Percentiles rank a stretch among this genome's conserved stretches.
These are phyloP conservation scores for Meteorus cinctellus DNA, from an alignment of 2,888 invertebrate genomes.

Conservation along the genomic window DNA sequence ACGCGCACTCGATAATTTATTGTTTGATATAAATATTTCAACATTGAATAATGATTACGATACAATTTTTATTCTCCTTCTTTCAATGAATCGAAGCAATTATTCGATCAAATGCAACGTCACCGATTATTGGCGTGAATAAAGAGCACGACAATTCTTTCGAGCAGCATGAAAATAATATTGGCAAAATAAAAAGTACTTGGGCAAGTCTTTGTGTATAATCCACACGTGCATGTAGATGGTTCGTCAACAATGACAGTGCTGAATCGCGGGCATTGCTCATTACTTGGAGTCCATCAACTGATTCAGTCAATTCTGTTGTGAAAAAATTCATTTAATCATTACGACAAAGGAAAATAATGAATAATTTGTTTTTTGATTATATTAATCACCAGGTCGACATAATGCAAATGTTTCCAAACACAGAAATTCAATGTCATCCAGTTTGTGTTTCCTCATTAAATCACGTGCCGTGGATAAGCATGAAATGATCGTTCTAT, in stretches of 20 bases:
- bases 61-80: constrained; percentile 12
- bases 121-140: constrained; percentile 66
- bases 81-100: constrained; percentile 65
- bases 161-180: constrained; percentile 63
- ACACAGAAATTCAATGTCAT: constrained; percentile 74
- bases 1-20: constrained; percentile 6
- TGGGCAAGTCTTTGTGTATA: constrained; percentile 57
- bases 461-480: constrained; percentile 67
- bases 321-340: not conserved
- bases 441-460: constrained; percentile 72
- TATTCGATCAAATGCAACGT: constrained; percentile 63
- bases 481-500: constrained; percentile 46
- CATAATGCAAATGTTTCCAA: constrained; percentile 75
- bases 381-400: constrained; percentile 72
- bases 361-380: not conserved
- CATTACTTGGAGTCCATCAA: constrained; percentile 53
- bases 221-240: constrained; percentile 57
- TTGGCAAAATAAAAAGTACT: constrained; percentile 63
- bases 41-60: constrained; percentile 20
- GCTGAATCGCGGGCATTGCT: constrained; percentile 59
- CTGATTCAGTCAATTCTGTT: constrained; percentile 61
- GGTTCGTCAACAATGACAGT: constrained; percentile 58
- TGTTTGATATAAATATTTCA: not conserved
- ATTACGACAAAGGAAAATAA: constrained; percentile 6
- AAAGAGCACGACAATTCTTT: constrained; percentile 61